Base-by-base conservation (phyloP, 2,888 invertebrate genomes). In the Timandra comae region DNA sequence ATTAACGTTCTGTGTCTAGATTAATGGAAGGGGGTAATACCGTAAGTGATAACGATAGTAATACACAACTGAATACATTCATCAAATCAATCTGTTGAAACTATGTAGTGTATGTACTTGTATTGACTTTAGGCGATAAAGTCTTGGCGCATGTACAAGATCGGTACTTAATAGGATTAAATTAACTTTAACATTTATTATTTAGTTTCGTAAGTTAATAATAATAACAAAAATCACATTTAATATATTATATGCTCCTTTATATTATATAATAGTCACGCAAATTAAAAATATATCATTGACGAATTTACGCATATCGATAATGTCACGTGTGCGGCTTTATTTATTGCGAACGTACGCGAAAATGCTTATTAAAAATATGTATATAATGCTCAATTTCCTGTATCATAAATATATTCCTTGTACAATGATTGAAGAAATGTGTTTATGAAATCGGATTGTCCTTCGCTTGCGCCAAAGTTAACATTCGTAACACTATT, bases 41-140 rank as follows among this genome's bases (percentile, higher is more conserved):
- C 49, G 39, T 53, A 43, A 35, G 51, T 55, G 48, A 45, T 38
- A 56, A 52, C 62, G 63, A 52, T 50, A 53, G 50, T 52, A 61
- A 33, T 35, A 46, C 37, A 43, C 47, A 44, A 52, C 47, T 37
- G n/a, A n/a, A n/a, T 49, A 41, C 36, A 35, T 39, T 44, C 38
- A 44, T 33, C 49, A 56, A 52, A 47, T 52, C 52, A 48, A 49
- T 44, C n/a, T n/a, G n/a, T n/a, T 51, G 56, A 57, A 56, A 57
- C 63, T 61, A 54, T 47, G 48, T 48, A 60, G 52, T 46, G 59
- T 46, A 58, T 64, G 85, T 84, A 85, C 81, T 81, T 81, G 85
- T 82, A 67, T 71, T 68, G 85, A 62, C 85, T 85, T 85, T 85
- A 80, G 68, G 61, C 62, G 60, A 66, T 81, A 85, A 85, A 85